Conservation (phyloP, 2,113 vertebrate genomes). For the zebrafish (Danio rerio) region DNA sequence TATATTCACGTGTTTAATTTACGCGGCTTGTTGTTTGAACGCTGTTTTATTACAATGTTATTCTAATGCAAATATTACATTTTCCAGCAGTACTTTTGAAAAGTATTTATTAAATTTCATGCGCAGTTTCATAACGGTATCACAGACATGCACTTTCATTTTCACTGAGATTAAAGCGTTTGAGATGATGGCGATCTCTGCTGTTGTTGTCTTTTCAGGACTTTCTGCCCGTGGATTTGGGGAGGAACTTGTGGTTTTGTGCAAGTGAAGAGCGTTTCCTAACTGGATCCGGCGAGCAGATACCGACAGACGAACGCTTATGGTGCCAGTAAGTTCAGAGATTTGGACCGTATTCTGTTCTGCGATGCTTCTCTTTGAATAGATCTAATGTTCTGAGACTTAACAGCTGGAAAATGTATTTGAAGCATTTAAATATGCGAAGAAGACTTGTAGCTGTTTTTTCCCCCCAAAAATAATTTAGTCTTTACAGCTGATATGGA, state of each 20-base stretch:
- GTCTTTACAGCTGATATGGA: background rate
- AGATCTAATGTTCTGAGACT: conserved; percentile 4
- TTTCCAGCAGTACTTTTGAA: background rate
- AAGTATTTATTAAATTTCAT: conserved; percentile 11
- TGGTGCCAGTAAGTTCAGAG: conserved; percentile 69
- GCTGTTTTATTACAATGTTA: background rate
- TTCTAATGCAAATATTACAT: background rate
- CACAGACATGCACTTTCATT: conserved; percentile 26
- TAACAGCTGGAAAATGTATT: conserved; percentile 21
- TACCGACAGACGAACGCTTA: conserved; percentile 60
- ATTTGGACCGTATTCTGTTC: conserved; percentile 54
- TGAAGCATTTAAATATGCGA: background rate
- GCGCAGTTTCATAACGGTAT: conserved; percentile 7
- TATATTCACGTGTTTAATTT: background rate
- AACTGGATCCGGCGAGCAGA: conserved; percentile 60
- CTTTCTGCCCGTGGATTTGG: conserved; percentile 61
- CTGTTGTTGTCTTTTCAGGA: conserved; percentile 56
- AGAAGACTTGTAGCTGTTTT: background rate
- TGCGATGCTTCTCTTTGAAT: background rate
- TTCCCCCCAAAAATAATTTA: no score
- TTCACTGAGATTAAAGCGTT: conserved; percentile 35
- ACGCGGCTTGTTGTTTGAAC: background rate
- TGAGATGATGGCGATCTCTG: background rate
- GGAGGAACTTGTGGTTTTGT: conserved; percentile 59
- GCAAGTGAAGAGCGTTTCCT: conserved; percentile 59